Conservation (phyloP, 2,113 vertebrate genomes). For the Dasyprocta punctata region DNA sequence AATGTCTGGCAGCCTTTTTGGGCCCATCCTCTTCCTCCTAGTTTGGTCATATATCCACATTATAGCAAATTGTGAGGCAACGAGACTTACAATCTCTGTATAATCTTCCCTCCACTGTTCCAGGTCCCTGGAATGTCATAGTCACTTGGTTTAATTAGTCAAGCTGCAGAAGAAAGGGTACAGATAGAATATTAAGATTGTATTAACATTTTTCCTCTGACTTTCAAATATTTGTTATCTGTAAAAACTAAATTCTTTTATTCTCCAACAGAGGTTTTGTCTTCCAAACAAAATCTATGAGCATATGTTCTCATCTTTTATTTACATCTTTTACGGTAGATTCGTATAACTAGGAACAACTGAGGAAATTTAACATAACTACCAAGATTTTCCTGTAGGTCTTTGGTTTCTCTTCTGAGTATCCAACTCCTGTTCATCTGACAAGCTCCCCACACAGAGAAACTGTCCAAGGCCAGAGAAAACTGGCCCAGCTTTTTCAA, state of each 20-base stretch:
- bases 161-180: neutral
- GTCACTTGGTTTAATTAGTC: neutral
- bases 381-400: neutral
- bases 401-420: neutral
- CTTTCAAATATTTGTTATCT: neutral
- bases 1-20: neutral
- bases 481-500: neutral
- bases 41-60: neutral
- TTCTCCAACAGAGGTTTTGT: neutral
- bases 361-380: conserved; percentile 16
- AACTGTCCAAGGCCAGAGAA: no score
- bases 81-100: neutral
- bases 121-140: neutral
- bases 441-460: neutral
- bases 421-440: neutral
- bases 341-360: neutral
- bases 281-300: neutral
- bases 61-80: neutral
- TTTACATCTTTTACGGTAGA: no score
- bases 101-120: neutral
- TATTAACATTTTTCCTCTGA: neutral
- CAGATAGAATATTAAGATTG: neutral
- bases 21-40: neutral
- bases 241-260: neutral
- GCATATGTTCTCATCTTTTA: neutral